A percentile compares a stretch with the other conserved stretches of the same genome.
phyloP scores from a whole-genome alignment of 2,113 vertebrate genomes.

The Stictonetta naevosa region DNA sequence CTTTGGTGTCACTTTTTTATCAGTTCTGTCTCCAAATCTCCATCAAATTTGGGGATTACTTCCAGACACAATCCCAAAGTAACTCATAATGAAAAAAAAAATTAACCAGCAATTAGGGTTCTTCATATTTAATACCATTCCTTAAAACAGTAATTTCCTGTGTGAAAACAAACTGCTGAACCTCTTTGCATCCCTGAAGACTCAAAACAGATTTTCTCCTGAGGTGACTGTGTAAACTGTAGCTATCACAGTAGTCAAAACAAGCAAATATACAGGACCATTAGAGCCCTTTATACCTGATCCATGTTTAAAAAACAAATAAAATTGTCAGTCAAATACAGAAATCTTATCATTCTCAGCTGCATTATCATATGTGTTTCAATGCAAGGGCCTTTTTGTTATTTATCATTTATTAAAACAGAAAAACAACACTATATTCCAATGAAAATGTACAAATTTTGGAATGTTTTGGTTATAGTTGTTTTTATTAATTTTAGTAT shows the following conservation, averaged over 20 bases:
- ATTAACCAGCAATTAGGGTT: background rate
- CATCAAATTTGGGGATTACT: background rate
- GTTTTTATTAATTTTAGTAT: background rate
- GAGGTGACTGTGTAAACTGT: background rate
- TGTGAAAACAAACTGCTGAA: constrained; percentile 9
- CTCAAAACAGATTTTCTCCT: constrained; percentile 28
- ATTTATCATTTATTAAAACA: background rate
- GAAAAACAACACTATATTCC: background rate
- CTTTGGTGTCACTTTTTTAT: background rate
- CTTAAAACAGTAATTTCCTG: constrained; percentile 31
- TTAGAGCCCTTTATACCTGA: background rate
- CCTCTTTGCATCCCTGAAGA: background rate
- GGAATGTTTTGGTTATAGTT: background rate
- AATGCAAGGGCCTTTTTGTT: background rate
- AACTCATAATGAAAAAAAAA: background rate
- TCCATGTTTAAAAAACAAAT: background rate
- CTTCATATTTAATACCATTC: background rate
- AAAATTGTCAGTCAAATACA: background rate
- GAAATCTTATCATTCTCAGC: background rate
- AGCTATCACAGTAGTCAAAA: background rate
- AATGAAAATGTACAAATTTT: background rate
- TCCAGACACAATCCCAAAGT: background rate
- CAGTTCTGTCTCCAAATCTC: background rate
- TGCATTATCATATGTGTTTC: background rate
- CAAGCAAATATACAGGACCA: constrained; percentile 3